Evolutionary conservation across 2,888 invertebrate genomes (phyloP).

Genomic region (Diogma glabrata): DNA sequence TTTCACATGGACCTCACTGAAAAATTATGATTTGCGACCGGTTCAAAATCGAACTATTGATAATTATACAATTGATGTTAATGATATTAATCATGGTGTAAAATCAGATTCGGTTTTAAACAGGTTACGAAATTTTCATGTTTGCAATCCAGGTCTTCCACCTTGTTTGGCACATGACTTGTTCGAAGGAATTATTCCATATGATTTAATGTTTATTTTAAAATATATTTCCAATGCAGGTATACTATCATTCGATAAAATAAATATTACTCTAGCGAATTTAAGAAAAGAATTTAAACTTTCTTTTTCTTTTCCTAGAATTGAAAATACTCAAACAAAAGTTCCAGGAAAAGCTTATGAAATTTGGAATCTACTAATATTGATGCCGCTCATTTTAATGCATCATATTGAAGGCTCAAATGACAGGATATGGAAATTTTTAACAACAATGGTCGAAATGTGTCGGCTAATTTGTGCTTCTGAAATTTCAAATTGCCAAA

Average conservation of each 20-base stretch:
- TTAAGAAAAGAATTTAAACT: background rate
- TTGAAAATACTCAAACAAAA: background rate
- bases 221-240: background rate
- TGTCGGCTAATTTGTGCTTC: conserved; percentile 3
- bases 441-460: background rate
- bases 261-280: background rate
- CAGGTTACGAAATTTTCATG: background rate
- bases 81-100: background rate
- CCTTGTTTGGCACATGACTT: background rate
- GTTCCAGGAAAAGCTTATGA: conserved; percentile 9
- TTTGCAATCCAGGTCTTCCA: conserved; percentile 1
- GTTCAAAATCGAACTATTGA: background rate
- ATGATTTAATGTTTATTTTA: background rate
- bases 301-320: background rate
- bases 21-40: conserved; percentile 2
- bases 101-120: background rate
- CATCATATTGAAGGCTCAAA: background rate
- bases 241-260: background rate
- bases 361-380: background rate
- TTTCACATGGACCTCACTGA: conserved; percentile 9
- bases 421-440: background rate
- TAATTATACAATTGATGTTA: background rate
- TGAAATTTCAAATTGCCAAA: background rate
- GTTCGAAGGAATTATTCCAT: background rate
- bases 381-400: background rate